phyloP scores from a whole-genome alignment of 2,888 invertebrate genomes.

The Miltochrista miniata region DNA sequence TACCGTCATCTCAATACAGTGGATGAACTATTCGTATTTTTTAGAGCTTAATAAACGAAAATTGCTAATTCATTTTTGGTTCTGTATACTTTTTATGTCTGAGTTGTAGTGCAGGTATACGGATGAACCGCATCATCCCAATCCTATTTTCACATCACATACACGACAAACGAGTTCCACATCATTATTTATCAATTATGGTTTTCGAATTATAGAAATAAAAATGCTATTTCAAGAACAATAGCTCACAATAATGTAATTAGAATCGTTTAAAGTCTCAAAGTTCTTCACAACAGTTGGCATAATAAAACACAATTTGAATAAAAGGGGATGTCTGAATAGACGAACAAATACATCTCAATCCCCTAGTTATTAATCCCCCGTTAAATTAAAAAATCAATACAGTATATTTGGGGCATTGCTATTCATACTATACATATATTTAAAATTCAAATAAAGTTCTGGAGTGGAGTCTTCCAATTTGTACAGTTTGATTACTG shows the following conservation, averaged over 20 bases:
- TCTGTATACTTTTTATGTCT: no score
- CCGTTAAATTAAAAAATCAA: slow-evolving; percentile 46
- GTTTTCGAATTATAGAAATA: no score
- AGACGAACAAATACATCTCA: slow-evolving; percentile 39
- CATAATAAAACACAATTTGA: slow-evolving; percentile 27
- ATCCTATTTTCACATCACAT: neutral
- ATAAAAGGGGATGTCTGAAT: slow-evolving; percentile 35
- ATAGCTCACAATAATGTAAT: slow-evolving; percentile 27
- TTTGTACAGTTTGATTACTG: slow-evolving; percentile 75
- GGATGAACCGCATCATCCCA: neutral
- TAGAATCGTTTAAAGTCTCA: slow-evolving; percentile 8
- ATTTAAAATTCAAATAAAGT: slow-evolving; percentile 75
- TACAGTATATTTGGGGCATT: slow-evolving; percentile 34
- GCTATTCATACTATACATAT: slow-evolving; percentile 41
- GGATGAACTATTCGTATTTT: no score
- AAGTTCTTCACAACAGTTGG: slow-evolving; percentile 27
- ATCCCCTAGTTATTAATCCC: slow-evolving; percentile 46
- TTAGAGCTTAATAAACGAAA: no score
- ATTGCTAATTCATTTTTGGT: no score
- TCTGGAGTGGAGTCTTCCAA: slow-evolving; percentile 59
- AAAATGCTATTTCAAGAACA: slow-evolving; percentile 11
- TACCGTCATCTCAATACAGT: no score
- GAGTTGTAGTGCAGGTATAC: no score
- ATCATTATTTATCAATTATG: no score
- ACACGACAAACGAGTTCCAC: no score